Percentiles rank a stretch among this genome's conserved stretches.
phyloP scores from a whole-genome alignment of 2,888 invertebrate genomes.

The Anagyrus pseudococci region DNA sequence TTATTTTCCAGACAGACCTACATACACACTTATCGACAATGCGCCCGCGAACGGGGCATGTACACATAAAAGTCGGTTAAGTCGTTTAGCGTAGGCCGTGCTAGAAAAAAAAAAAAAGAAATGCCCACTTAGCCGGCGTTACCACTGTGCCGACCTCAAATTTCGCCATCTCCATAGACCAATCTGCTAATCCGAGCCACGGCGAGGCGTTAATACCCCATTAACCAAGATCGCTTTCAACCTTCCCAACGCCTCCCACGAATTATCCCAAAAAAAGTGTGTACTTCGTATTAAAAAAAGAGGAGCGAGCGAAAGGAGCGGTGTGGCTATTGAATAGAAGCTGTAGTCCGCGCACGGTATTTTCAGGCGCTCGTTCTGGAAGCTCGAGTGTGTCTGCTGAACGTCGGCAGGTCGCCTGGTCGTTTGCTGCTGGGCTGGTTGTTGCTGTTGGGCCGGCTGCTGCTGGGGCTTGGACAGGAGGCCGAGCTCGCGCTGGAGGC shows the following conservation, averaged over 20 bases:
- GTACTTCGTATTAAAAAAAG: not conserved
- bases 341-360: constrained; percentile 30
- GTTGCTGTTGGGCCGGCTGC: not conserved
- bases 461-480: constrained; percentile 10
- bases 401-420: constrained; percentile 11
- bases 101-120: too few relatives aligned
- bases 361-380: constrained; percentile 35
- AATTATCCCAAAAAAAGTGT: not conserved
- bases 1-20: too few relatives aligned
- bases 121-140: too few relatives aligned
- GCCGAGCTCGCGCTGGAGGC: constrained; percentile 9
- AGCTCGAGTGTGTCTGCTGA: constrained; percentile 33
- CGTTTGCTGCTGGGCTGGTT: not conserved
- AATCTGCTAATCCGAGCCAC: too few relatives aligned
- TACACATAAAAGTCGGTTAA: not conserved
- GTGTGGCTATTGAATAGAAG: not conserved
- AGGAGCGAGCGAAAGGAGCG: not conserved
- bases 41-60: not conserved
- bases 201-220: too few relatives aligned
- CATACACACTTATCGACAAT: not conserved
- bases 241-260: not conserved
- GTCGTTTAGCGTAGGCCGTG: not conserved
- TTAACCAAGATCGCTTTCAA: not conserved
- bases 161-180: too few relatives aligned
- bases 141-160: too few relatives aligned